A percentile compares a stretch with the other conserved stretches of the same genome.
Evolutionary conservation across 2,797 vertebrate species (phyloP).

Genomic region (Smutsia gigantea): DNA sequence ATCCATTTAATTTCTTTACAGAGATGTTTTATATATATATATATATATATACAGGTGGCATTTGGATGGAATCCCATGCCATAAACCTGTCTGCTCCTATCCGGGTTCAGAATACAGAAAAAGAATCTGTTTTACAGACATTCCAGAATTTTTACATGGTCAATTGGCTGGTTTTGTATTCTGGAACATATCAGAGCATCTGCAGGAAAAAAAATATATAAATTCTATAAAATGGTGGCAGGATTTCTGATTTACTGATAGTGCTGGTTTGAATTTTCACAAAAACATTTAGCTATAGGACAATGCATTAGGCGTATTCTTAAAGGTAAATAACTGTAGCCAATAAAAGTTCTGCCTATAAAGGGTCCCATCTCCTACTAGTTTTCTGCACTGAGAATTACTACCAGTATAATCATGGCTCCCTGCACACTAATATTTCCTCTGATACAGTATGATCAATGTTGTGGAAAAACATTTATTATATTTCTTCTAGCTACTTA

Average conservation of each 20-base stretch:
- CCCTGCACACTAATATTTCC: slow-evolving; percentile 95
- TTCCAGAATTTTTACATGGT: slow-evolving; percentile 81
- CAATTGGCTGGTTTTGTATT: slow-evolving; percentile 77
- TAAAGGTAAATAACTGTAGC: slow-evolving; percentile 90
- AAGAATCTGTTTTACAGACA: slow-evolving; percentile 83
- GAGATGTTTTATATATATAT: slow-evolving; percentile 74
- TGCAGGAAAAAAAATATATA: slow-evolving; percentile 73
- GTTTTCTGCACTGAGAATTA: slow-evolving; percentile 89
- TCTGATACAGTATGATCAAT: slow-evolving; percentile 95
- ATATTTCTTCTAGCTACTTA: slow-evolving; percentile 99
- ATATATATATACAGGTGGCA: slow-evolving; percentile 64
- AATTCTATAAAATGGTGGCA: slow-evolving; percentile 78
- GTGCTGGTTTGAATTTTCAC: slow-evolving; percentile 85
- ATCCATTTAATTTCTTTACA: slow-evolving; percentile 79
- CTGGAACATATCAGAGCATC: slow-evolving; percentile 77
- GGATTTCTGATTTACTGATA: slow-evolving; percentile 85
- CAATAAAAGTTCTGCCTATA: slow-evolving; percentile 90
- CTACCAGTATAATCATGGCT: slow-evolving; percentile 90
- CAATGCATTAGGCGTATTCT: slow-evolving; percentile 87
- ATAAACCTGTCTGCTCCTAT: slow-evolving; percentile 80
- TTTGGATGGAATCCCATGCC: slow-evolving; percentile 76
- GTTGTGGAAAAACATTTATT: slow-evolving; percentile 97
- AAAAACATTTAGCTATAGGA: slow-evolving; percentile 88
- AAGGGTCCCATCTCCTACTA: slow-evolving; percentile 88
- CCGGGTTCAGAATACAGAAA: slow-evolving; percentile 73